Base-by-base conservation (phyloP, 1,140 invertebrate genomes). In the Eriosoma lanigerum region DNA sequence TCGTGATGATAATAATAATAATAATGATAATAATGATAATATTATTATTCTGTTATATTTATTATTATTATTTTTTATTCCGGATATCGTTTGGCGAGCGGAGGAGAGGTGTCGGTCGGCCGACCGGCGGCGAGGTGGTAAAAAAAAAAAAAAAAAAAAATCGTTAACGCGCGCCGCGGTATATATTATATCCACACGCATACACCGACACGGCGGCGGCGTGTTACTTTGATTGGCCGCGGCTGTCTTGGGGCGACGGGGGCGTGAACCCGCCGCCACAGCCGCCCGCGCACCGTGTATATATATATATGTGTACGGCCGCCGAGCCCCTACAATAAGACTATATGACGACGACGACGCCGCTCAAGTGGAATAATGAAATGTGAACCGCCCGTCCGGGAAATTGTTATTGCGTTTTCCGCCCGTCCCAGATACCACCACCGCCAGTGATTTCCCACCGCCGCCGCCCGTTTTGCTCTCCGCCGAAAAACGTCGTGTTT, bases 381-480 rank as follows among this genome's bases (percentile, higher is more conserved):
- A 78, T 62, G 56, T 48, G 75, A 78, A 78, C 75, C 73, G 54
- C 73, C 73, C 73, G 73, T 76, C 75, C 75, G 75, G 75, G 75
- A 78, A 78, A 78, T 78, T 78, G 75, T 78, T 78, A 78, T 78
- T 78, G 75, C 75, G 75, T 78, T 78, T 62, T 60, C 75, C 72
- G 29, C 54, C 44, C 17, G 1, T 19, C 52, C 54, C n/a, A n/a
- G n/a, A n/a, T n/a, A 19, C 48, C 46, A 13, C 6, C 24, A 15
- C 38, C 29, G 32, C 52, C 72, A 58, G 72, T 60, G 73, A 78
- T 78, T 78, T 78, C 73, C 73, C 32, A 9, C 15, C 54, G 52
- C n/a, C 32, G 15, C 15, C 54, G 52, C n/a, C 19, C 73, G 73
- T 76, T 58, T 76, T 76, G 73, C 52, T 60, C 26, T 54, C 72